These are phyloP conservation scores for Odontophorus gujanensis DNA, from an alignment of 2,113 vertebrate species.

Conservation along the genomic window DNA sequence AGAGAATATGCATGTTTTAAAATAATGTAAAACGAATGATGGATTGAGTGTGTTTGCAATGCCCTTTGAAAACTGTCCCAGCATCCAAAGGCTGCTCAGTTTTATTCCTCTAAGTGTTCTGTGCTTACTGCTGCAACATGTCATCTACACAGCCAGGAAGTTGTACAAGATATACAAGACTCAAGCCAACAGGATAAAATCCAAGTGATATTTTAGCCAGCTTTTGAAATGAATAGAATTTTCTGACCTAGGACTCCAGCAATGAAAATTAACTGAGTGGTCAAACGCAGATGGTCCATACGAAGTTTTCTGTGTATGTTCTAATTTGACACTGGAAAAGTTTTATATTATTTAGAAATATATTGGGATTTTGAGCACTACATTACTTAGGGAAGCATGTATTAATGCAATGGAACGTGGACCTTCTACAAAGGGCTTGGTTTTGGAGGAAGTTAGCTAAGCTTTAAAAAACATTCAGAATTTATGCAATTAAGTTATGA, in stretches of 20 bases:
- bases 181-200: conserved; percentile 84
- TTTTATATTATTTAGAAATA: conserved; percentile 40
- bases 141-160: conserved; percentile 78
- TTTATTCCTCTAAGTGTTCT: conserved; percentile 53
- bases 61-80: conserved; percentile 42
- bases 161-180: conserved; percentile 75
- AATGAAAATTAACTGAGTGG: conserved; percentile 68
- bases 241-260: conserved; percentile 82
- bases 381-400: neutral
- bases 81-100: conserved; percentile 34
- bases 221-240: conserved; percentile 82
- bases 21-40: conserved; percentile 40
- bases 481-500: neutral
- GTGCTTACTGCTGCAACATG: conserved; percentile 78
- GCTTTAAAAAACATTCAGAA: neutral
- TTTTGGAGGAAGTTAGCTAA: neutral
- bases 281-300: conserved; percentile 46
- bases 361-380: neutral
- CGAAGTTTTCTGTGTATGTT: conserved; percentile 48
- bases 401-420: neutral
- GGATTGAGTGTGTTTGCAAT: conserved; percentile 45
- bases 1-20: conserved; percentile 22
- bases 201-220: conserved; percentile 82
- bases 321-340: conserved; percentile 17
- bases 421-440: neutral